Evolutionary conservation across 2,797 vertebrate species (phyloP), one percentile per base, ranked within the genome.

Genomic region (Malurus leucopterus): DNA sequence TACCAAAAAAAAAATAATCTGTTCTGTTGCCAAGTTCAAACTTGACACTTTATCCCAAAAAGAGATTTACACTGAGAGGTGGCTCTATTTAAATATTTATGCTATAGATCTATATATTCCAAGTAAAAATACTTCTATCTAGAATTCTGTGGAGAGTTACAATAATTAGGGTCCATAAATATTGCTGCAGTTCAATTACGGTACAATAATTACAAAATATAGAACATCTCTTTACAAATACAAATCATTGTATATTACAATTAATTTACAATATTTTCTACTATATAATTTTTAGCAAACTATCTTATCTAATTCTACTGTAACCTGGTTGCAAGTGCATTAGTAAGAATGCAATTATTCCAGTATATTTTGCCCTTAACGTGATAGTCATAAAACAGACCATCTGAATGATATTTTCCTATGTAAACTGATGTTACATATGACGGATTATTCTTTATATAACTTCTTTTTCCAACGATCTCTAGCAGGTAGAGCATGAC

Each of bases 161-260:
- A 97, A 97, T 98, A 97, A 97, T 98, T 96, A 98, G 97, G 98
- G 97, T 98, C 98, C 98, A 98, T 97, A 96, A 96, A 97, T 99
- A 99, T 99, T 99, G 99, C 99, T 99, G 98, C 98, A 98, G 97
- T 96, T 98, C 97, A 96, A 96, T 98, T 98, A 98, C 98, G 92
- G 97, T 98, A 99, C 98, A 98, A 96, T 98, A 98, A 99, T 99
- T 99, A 99, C 98, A 99, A 99, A 99, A 99, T 99, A 99, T 99
- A 99, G 98, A 99, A 98, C 98, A 98, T 99, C 98, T 99, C 99
- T 99, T 99, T 99, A 99, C 98, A 99, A 99, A 99, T 98, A 98
- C 97, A 98, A 98, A 98, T 97, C 90, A 94, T 95, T 84, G 91
- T 99, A 99, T 98, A 97, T 98, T 99, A 99, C 99, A 99, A 98